Conservation (phyloP, 1,140 invertebrate species). For the Scaptomyza hsui region DNA sequence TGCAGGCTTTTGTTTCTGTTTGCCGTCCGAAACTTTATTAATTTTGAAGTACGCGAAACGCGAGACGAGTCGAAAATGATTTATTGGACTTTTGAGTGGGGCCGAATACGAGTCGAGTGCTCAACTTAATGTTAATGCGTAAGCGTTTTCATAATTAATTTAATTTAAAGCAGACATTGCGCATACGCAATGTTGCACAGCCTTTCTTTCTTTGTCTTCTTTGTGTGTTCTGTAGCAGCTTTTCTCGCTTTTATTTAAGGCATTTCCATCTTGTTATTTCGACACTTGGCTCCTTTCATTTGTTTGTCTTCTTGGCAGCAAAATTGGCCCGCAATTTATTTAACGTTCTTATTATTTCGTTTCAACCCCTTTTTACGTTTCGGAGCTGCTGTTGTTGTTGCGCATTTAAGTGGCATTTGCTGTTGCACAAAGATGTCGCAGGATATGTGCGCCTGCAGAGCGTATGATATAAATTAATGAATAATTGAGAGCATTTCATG, state of each 20-base stretch:
- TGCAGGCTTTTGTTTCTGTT: slow-evolving; percentile 13
- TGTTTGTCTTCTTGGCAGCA: slow-evolving; percentile 18
- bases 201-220: background rate
- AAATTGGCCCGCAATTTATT: slow-evolving; percentile 42
- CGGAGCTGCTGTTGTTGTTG: slow-evolving; percentile 2
- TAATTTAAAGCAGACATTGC: slow-evolving; percentile 29
- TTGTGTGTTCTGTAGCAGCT: background rate
- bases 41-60: slow-evolving; percentile 42
- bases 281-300: slow-evolving; percentile 4
- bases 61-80: slow-evolving; percentile 37
- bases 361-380: slow-evolving; percentile 12
- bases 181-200: slow-evolving; percentile 31
- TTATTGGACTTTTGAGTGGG: slow-evolving; percentile 58
- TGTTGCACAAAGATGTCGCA: slow-evolving; percentile 4
- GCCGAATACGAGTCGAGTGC: slow-evolving; percentile 17
- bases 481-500: slow-evolving; percentile 34
- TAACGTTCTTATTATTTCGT: slow-evolving; percentile 34
- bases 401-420: slow-evolving; percentile 10
- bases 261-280: slow-evolving; percentile 45
- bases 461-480: slow-evolving; percentile 45
- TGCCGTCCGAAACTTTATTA: slow-evolving; percentile 50
- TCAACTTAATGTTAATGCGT: slow-evolving; percentile 42
- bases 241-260: slow-evolving; percentile 18
- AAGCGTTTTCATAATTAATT: slow-evolving; percentile 54
- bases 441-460: slow-evolving; percentile 1